Evolutionary conservation across 35 echinoderm and acorn worm genomes (phyloP).

Genomic region (Apostichopus californicus): DNA sequence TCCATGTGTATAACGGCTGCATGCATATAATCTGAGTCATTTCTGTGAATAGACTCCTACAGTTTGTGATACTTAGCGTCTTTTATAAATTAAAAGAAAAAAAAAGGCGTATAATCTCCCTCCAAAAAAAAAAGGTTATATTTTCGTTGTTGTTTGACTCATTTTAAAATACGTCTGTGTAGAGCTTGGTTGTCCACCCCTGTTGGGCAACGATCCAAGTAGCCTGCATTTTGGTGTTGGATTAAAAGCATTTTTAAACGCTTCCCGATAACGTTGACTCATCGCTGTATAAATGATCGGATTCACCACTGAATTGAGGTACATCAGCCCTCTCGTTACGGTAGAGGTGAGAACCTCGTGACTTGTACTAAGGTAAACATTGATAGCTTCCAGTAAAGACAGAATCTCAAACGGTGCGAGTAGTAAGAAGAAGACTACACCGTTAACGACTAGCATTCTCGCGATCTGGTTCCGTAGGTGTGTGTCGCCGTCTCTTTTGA

Average conservation of each 20-base stretch:
- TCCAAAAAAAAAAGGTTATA: not conserved
- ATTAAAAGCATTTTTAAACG: constrained; percentile 71
- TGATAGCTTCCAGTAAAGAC: constrained; percentile 31
- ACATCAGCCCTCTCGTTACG: constrained; percentile 53
- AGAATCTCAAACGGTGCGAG: constrained; percentile 62
- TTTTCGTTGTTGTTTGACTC: constrained; percentile 46
- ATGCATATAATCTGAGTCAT: no score
- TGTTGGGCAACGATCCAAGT: constrained; percentile 29
- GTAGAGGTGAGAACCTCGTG: not conserved
- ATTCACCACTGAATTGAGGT: constrained; percentile 81
- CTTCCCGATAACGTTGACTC: constrained; percentile 74
- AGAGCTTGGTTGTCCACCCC: constrained; percentile 31
- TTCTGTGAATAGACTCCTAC: no score
- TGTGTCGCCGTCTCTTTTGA: constrained; percentile 50
- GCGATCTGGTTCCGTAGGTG: constrained; percentile 63
- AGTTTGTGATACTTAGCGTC: no score
- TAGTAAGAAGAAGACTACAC: constrained; percentile 49
- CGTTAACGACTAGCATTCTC: constrained; percentile 60
- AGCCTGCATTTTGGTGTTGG: constrained; percentile 21
- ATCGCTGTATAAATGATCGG: constrained; percentile 83
- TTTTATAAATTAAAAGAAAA: no score
- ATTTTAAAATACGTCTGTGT: constrained; percentile 51
- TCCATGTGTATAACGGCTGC: no score
- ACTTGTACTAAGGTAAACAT: not conserved
- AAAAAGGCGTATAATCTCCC: no score